A percentile compares a stretch with the other conserved stretches of the same genome.
These are phyloP conservation scores for Rhinolophus ferrumequinum DNA, from an alignment of 2,113 vertebrate species.

Conservation along the genomic window DNA sequence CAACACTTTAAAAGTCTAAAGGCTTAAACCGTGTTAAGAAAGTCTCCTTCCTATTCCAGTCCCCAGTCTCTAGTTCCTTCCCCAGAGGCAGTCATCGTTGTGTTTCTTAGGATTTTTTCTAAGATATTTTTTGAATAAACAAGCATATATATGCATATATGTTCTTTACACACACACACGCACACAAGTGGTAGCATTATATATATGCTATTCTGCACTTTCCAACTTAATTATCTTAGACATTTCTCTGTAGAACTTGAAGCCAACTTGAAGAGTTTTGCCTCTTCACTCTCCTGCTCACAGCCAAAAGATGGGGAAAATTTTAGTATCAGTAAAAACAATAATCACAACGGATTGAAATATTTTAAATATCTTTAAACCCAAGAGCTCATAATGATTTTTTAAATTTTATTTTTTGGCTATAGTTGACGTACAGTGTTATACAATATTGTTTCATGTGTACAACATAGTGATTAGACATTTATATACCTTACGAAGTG, in stretches of 20 bases:
- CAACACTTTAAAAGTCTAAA: neutral
- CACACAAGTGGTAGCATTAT: neutral
- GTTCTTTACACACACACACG: neutral
- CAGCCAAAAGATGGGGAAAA: neutral
- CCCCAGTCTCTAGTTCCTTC: neutral
- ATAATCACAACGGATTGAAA: neutral
- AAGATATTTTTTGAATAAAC: neutral
- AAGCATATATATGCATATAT: neutral
- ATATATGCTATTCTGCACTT: neutral
- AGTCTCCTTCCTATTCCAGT: neutral
- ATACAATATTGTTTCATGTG: too few species aligned
- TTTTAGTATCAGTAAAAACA: conserved; percentile 21
- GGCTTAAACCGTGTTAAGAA: neutral
- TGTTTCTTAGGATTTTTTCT: neutral
- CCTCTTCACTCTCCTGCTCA: neutral
- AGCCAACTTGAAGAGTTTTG: neutral
- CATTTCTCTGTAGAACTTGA: neutral
- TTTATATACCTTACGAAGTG: too few species aligned
- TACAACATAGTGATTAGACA: too few species aligned
- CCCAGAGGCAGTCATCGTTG: neutral
- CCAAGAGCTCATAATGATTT: neutral
- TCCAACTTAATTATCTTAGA: neutral
- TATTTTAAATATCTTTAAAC: conserved; percentile 20
- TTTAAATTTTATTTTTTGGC: neutral
- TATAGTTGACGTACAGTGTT: too few species aligned